A percentile compares a stretch with the other conserved stretches of the same genome.
Evolutionary conservation across 2,888 invertebrate genomes (phyloP).

Genomic region (Pterobdella sp.): DNA sequence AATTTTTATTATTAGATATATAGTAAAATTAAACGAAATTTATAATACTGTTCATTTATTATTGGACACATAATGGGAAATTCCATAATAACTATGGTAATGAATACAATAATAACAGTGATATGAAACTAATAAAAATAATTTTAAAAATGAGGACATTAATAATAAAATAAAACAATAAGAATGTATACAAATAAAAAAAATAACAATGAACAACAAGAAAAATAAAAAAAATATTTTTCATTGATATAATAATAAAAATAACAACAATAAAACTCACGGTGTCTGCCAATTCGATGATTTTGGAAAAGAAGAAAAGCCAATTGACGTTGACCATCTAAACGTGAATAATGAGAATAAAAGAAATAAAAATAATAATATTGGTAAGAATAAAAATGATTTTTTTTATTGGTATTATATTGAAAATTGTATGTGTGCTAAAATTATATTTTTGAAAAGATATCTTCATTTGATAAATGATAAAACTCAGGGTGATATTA

Average conservation of each 20-base stretch:
- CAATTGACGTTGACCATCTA: slow-evolving; percentile 39
- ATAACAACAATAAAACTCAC: slow-evolving; percentile 38
- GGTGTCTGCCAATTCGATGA: slow-evolving; percentile 47
- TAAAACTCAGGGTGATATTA: not conserved
- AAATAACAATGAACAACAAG: not conserved
- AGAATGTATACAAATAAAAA: not conserved
- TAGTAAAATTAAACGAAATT: no score
- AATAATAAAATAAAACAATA: not conserved
- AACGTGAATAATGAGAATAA: not conserved
- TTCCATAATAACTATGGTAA: not conserved
- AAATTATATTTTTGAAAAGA: not conserved
- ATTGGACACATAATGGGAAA: not conserved
- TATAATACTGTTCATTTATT: not conserved
- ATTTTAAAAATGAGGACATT: not conserved
- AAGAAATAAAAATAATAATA: slow-evolving; percentile 3
- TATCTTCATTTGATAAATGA: not conserved
- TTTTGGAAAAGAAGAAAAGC: slow-evolving; percentile 43
- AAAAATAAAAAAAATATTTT: not conserved
- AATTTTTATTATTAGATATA: no score
- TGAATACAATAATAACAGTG: not conserved
- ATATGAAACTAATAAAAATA: not conserved
- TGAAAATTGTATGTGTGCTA: not conserved
- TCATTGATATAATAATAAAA: not conserved
- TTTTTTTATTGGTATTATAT: not conserved
- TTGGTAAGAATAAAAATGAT: not conserved